Percentiles rank a stretch among this genome's conserved stretches.
Evolutionary conservation across 2,113 vertebrate genomes (phyloP).

Genomic region (Herpailurus yagouaroundi): DNA sequence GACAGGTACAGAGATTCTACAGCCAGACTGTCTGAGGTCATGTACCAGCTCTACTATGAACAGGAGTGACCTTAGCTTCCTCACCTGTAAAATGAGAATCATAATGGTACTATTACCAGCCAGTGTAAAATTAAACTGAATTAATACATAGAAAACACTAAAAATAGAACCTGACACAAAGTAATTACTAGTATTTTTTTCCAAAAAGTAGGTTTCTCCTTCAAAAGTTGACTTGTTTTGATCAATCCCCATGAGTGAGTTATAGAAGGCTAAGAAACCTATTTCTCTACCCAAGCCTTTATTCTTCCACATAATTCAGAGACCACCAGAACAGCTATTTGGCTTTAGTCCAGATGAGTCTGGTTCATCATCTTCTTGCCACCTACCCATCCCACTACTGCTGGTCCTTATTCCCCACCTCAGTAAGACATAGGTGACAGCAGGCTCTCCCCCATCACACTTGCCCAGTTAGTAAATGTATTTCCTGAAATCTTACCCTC

Average conservation of each 20-base stretch:
- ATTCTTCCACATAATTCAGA: neutral
- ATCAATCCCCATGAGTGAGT: neutral
- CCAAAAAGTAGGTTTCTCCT: neutral
- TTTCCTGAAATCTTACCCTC: neutral
- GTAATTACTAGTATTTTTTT: neutral
- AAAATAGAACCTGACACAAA: neutral
- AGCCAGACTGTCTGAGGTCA: neutral
- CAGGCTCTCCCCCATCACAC: neutral
- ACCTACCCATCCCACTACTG: too few species aligned
- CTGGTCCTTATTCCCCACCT: neutral
- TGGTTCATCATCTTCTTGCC: neutral
- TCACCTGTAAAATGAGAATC: neutral
- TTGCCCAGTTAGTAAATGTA: neutral
- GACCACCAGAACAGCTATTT: neutral
- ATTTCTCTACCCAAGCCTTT: neutral
- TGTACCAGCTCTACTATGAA: neutral
- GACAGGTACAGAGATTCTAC: neutral
- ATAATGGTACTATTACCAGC: neutral
- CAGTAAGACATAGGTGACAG: neutral
- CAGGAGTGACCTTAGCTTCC: neutral
- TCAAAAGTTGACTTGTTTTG: neutral
- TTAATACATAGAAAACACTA: neutral
- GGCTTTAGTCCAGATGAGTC: neutral
- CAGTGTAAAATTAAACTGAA: neutral
- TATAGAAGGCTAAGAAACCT: neutral